phyloP scores from a whole-genome alignment of 2,888 invertebrate genomes.

The Galerucella pusilla region DNA sequence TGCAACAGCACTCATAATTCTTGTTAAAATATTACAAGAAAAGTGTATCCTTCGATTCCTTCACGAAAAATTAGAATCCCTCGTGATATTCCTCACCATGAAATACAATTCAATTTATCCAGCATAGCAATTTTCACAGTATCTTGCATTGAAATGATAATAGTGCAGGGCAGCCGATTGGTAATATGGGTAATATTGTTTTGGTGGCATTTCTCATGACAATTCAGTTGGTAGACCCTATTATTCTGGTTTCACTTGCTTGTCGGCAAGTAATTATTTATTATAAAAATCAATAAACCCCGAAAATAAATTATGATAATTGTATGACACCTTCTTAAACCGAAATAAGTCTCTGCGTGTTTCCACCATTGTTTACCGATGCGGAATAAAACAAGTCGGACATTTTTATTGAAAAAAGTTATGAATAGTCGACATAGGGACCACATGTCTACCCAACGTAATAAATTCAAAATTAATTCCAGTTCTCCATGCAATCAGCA shows the following conservation, averaged over 20 bases:
- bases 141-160: no score
- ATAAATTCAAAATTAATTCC: slow-evolving; percentile 36
- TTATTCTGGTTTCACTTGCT: neutral
- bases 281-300: neutral
- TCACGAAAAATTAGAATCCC: no score
- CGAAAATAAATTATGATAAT: neutral
- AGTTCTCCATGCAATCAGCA: slow-evolving; percentile 34
- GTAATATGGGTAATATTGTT: no score
- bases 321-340: slow-evolving; percentile 1
- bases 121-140: no score
- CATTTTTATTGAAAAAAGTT: slow-evolving; percentile 30
- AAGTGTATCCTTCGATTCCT: no score
- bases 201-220: no score
- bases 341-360: slow-evolving; percentile 7
- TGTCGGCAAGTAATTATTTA: neutral
- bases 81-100: no score
- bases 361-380: slow-evolving; percentile 7
- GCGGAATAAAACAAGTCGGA: neutral
- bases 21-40: no score
- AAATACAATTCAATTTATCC: no score
- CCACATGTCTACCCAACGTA: slow-evolving; percentile 32
- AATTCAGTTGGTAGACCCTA: neutral
- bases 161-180: no score
- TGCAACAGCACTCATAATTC: no score
- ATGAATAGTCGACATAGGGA: slow-evolving; percentile 19